Base-by-base conservation (phyloP, 2,113 vertebrate genomes). In the Oplegnathus fasciatus region DNA sequence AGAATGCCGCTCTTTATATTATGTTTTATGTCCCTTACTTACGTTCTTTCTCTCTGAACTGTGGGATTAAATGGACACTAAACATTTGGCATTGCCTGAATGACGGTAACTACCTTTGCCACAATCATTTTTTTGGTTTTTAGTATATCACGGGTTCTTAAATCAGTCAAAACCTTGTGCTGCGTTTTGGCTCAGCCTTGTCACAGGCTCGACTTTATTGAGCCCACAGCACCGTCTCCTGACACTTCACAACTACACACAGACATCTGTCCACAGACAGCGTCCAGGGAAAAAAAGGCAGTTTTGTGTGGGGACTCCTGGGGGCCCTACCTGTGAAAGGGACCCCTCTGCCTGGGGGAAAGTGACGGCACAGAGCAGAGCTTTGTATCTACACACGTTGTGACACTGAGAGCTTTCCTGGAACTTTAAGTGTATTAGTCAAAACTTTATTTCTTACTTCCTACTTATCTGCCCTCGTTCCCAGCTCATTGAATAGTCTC, bases 341-440 rank as follows among this genome's bases (percentile, higher is more conserved):
- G 17, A 4, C 70, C 52, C 67, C 67, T 80, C 83, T 68, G 42
- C 58, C 76, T n/a, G 2, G 30, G n/a, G 65, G 22, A 74, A 6
- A 4, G 17, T 8, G 64, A 65, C 46, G 7, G 68, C 68, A 83
- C 8, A 85, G 64, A 87, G 79, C 37, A 1, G n/a, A 69, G 60
- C 86, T 82, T 87, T 90, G 79, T 85, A 32, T 50, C 9, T 0
- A 2, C 7, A 78, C 50, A 7, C 0, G 42, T 1, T 75, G 65
- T 60, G 82, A 86, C 1, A 86, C 80, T 57, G 30, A 46, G 32
- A 15, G 26, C 28, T 78, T 72, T 86, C 83, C 85, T 76, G 69
- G 80, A 88, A 7, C 48, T 76, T 66, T 2, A n/a, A 18, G 9
- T 9, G 46, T 40, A 58, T 30, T 32, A n/a, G 34, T 75, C 42